Evolutionary conservation across 1,140 invertebrate species (phyloP).

Genomic region (Diachasma alloeum): DNA sequence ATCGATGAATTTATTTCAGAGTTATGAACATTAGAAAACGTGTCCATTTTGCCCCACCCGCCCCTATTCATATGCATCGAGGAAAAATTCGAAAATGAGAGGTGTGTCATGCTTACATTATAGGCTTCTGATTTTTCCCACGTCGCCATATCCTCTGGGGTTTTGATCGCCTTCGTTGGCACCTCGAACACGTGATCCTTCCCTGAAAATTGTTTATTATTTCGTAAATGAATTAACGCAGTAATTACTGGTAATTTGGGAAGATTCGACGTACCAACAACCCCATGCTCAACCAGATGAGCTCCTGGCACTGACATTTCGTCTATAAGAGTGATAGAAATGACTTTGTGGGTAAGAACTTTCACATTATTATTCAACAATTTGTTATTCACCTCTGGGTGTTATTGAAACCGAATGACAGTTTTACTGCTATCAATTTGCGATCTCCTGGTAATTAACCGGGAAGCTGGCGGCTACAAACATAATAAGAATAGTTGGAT

Average conservation of each 20-base stretch:
- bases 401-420: too few relatives aligned
- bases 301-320: neutral
- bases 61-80: too few relatives aligned
- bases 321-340: neutral
- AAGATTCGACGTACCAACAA: neutral
- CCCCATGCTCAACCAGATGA: neutral
- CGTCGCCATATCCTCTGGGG: conserved; percentile 74
- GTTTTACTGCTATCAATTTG: too few relatives aligned
- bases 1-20: too few relatives aligned
- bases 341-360: neutral
- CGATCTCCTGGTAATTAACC: too few relatives aligned
- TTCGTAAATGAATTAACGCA: neutral
- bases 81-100: conserved; percentile 31
- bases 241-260: neutral
- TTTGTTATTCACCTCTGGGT: too few relatives aligned
- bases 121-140: conserved; percentile 90
- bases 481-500: too few relatives aligned
- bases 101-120: conserved; percentile 63
- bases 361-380: neutral
- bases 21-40: too few relatives aligned
- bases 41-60: too few relatives aligned
- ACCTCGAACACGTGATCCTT: conserved; percentile 71
- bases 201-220: conserved; percentile 38
- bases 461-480: too few relatives aligned
- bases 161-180: conserved; percentile 76